Evolutionary conservation across 2,797 vertebrate species (phyloP), one percentile per base, ranked within the genome.

Genomic region (Dipus sagitta): DNA sequence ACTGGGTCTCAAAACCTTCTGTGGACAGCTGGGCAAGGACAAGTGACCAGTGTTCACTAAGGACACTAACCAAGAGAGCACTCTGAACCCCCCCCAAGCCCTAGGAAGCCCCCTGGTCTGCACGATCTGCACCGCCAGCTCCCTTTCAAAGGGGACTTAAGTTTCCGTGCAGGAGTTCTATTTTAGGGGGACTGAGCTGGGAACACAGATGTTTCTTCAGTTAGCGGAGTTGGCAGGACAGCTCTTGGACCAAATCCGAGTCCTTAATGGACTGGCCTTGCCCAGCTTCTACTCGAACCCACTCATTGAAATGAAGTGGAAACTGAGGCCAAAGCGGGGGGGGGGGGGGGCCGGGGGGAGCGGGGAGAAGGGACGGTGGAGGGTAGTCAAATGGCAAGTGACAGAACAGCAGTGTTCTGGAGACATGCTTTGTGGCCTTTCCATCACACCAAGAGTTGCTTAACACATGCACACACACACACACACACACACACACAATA

Each of bases 161-260:
- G 86, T 77, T 88, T 96, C 86, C 4, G 20, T 34, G 94, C 94
- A 84, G 94, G 85, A 94, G 83, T 92, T 96, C 92, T 96, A 93
- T 96, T 97, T 96, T 92, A 90, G 96, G 94, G 94, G 86, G 86
- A 84, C 86, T 82, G 95, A 95, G 87, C 32, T 71, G 86, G 88
- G 96, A 95, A 96, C 96, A 96, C 97, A 96, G 96, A 97, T 97
- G 96, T 97, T 97, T 94, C 96, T 96, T 92, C 92, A 95, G 96
- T 97, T 96, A 96, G 92, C 88, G 34, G 86, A 92, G 94, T 52
- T 97, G 96, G 97, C 97, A 97, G 96, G 92, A 78, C 95, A 91
- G 94, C 95, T 71, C 92, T 96, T 97, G 96, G 97, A 95, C 86
- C 83, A 54, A 94, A 94, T 97, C 96, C 95, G 93, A 97, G 95